Evolutionary conservation across 2,797 vertebrate genomes (phyloP).

Genomic region (Sternotherus odoratus): DNA sequence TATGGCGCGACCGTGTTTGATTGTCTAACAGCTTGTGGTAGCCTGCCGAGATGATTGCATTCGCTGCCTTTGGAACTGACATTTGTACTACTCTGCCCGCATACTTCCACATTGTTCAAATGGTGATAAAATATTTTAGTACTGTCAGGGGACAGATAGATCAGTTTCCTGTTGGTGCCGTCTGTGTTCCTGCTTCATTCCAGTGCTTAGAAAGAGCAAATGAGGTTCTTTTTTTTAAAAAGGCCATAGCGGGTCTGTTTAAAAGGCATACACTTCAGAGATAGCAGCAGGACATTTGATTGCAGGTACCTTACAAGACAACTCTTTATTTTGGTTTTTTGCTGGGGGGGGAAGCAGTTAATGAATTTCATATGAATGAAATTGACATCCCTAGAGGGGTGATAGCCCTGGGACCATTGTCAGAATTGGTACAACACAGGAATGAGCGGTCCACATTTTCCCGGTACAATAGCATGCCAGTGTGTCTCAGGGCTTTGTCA

Average conservation of each 20-base stretch:
- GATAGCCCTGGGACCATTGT: neutral
- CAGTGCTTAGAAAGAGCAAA: neutral
- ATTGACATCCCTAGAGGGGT: neutral
- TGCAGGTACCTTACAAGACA: neutral
- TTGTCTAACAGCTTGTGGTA: neutral
- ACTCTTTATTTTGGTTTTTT: neutral
- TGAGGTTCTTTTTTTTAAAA: neutral
- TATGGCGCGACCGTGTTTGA: neutral
- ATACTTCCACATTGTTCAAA: neutral
- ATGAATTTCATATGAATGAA: conserved; percentile 18
- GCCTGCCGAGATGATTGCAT: neutral
- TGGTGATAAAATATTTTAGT: neutral
- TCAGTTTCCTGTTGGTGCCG: neutral
- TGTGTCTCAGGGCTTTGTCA: neutral
- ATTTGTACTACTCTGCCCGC: neutral
- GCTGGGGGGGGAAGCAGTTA: neutral
- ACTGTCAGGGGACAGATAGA: neutral
- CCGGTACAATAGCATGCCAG: neutral
- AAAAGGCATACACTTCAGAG: neutral
- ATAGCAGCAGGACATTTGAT: neutral
- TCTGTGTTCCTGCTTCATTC: neutral
- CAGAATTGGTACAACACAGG: neutral
- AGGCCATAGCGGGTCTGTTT: neutral
- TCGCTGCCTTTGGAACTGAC: neutral
- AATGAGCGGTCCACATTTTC: neutral